Conservation (phyloP, 2,113 vertebrate species). For the Piaya cayana region DNA sequence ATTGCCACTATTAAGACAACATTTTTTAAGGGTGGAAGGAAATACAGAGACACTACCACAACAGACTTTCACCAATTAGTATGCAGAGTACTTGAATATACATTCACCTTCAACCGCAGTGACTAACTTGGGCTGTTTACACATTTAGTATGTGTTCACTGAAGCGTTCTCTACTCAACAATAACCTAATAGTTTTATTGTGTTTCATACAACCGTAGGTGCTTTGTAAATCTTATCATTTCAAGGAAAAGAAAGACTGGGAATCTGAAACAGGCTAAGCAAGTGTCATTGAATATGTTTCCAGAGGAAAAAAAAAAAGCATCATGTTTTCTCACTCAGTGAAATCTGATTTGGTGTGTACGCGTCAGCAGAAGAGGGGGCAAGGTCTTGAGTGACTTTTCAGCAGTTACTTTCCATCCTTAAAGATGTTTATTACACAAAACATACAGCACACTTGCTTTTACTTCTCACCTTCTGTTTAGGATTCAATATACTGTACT, state of each 20-base stretch:
- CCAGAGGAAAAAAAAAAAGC: neutral
- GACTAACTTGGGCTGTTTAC: neutral
- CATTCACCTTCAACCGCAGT: neutral
- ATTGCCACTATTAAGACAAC: neutral
- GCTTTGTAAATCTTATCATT: constrained; percentile 63
- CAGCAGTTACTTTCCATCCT: neutral
- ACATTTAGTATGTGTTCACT: neutral
- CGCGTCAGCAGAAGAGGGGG: neutral
- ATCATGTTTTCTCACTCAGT: neutral
- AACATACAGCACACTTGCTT: neutral
- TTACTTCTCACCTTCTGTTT: neutral
- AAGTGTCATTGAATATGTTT: neutral
- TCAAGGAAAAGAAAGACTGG: constrained; percentile 20
- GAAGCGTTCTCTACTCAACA: neutral
- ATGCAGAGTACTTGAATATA: neutral
- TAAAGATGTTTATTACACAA: neutral
- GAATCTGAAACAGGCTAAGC: constrained; percentile 36
- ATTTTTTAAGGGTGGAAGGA: neutral
- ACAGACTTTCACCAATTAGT: neutral
- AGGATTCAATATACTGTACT: neutral
- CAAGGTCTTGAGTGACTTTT: neutral
- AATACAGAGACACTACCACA: neutral
- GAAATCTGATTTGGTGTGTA: neutral
- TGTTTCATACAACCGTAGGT: constrained; percentile 41
- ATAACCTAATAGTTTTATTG: neutral